phyloP scores from a whole-genome alignment of 2,113 vertebrate genomes.

The Gallinago media region DNA sequence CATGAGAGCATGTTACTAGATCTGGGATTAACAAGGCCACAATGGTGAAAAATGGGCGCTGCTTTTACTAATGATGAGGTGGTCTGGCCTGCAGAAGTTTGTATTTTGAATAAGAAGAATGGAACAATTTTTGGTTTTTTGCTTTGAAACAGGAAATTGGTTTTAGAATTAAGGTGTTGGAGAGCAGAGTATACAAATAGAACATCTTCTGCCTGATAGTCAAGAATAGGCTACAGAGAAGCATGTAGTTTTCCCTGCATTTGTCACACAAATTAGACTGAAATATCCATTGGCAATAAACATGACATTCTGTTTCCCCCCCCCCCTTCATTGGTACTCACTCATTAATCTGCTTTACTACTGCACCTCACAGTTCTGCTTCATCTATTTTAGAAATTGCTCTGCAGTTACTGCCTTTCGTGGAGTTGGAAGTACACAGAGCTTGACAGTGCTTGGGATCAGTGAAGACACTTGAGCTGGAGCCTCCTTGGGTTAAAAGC shows the following conservation, averaged over 20 bases:
- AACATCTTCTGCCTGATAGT: background rate
- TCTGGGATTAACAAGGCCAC: background rate
- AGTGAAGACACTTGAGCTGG: background rate
- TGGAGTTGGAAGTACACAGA: background rate
- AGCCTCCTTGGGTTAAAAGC: background rate
- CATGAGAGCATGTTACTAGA: background rate
- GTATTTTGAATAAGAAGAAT: background rate
- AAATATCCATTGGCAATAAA: background rate
- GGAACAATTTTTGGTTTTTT: background rate
- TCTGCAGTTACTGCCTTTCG: background rate
- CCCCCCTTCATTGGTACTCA: background rate
- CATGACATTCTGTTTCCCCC: rapidly evolving
- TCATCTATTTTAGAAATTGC: background rate
- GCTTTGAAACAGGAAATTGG: background rate
- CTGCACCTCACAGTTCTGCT: background rate
- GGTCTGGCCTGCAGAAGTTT: background rate
- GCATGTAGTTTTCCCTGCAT: rapidly evolving
- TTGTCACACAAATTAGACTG: background rate
- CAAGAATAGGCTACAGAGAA: background rate
- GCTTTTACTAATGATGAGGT: background rate
- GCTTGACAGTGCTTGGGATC: background rate
- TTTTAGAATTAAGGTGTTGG: background rate
- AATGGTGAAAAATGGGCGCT: background rate
- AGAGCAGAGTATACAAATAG: background rate
- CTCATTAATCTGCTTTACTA: background rate